phyloP scores from a whole-genome alignment of 2,797 vertebrate genomes.

The Eremophila alpestris region DNA sequence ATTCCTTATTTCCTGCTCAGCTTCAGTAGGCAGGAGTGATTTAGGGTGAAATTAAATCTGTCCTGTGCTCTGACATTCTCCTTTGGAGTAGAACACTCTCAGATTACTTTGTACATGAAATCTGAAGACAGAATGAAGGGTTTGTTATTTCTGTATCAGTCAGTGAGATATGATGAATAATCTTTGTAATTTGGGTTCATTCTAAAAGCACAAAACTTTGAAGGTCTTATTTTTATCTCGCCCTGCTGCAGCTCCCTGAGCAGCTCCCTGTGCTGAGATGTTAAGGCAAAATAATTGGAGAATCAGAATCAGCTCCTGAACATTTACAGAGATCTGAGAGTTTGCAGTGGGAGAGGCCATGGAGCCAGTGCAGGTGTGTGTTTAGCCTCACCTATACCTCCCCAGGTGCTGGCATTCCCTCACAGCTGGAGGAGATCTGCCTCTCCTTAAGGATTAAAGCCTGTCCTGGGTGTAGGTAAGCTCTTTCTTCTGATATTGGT shows the following conservation, averaged over 20 bases:
- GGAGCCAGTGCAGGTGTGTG: background rate
- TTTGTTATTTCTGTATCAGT: background rate
- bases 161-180: background rate
- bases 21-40: background rate
- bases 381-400: background rate
- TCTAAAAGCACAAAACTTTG: background rate
- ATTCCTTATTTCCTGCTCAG: background rate
- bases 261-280: background rate
- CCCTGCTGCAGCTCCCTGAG: background rate
- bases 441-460: background rate
- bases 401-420: background rate
- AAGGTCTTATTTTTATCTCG: background rate
- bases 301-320: background rate
- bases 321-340: background rate
- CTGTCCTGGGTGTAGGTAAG: background rate
- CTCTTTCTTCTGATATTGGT: background rate
- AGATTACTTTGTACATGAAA: background rate
- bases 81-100: background rate
- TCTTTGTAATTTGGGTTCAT: background rate
- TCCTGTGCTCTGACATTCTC: background rate
- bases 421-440: background rate
- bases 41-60: constrained; percentile 25
- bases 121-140: background rate
- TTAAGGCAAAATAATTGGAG: background rate
- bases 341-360: background rate